Evolutionary conservation across 1,140 invertebrate species (phyloP), one percentile per base, ranked within the genome.

Genomic region (Ostrea edulis): DNA sequence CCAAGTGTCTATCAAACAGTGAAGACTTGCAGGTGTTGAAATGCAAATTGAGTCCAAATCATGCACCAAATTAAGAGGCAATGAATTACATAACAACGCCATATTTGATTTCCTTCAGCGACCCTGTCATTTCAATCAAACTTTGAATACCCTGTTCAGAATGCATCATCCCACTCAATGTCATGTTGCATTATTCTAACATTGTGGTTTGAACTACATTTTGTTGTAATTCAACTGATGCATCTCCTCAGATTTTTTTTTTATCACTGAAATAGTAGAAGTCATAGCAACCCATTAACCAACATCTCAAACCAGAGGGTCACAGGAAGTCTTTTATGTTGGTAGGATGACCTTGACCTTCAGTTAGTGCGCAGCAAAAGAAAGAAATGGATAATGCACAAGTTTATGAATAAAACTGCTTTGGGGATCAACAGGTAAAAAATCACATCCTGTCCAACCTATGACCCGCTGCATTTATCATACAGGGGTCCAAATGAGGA

Each of bases 371-470:
- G 68, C 68, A 71, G 68, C 14, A 35, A 71, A 71, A 71, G 9
- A 25, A 71, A 25, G 11, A 29, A 35, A 29, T 29, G 68, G 12
- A 71, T 71, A 71, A 71, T 71, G 68, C 68, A 71, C 22, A 71
- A 71, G 22, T 71, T 14, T 71, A 71, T 44, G 68, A 71, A 71
- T 71, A 71, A 71, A 71, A 35, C 9, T 29, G 68, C 68, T 71
- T 35, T 71, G 68, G 68, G 68, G 68, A 71, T 71, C n/a, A 71
- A 35, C 68, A 71, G 68, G 68, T 71, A 71, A 71, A 71, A 71
- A 71, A 71, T 71, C 68, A 71, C 68, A 71, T 71, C 68, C 68
- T 29, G 68, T 25, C 68, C 25, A 25, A 71, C n/a, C 68, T 71
- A 12, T 71, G 68, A 71, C 68, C 68, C 9, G 2, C 22, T 29